Evolutionary conservation across 2,113 vertebrate species (phyloP), one percentile per base, ranked within the genome.

Genomic region (Cheilinus undulatus): DNA sequence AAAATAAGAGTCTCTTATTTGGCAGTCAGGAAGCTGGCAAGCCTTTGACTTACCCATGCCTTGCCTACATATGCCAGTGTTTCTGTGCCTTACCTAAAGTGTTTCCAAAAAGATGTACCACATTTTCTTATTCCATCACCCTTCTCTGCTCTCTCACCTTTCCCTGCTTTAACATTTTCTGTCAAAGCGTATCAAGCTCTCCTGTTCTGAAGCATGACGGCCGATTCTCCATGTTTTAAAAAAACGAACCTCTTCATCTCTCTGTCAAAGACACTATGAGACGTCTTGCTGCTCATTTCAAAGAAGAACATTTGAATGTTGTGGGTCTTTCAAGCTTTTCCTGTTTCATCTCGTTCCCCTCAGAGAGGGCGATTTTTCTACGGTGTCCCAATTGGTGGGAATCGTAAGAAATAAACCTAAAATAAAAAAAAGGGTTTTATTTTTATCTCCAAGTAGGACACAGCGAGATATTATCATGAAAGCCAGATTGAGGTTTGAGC

Each of bases 211-310:
- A 66, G 71, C 49, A 45, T 73, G 52, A 70, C 51, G 66, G 43
- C 17, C 54, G 52, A 60, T 57, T 42, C 49, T 66, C 49, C 14
- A 10, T 11, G 3, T 27, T 14, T n/a, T 11, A 34, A 56, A 23
- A 59, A 64, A 73, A 28, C 42, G 32, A 28, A 32, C n/a, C 48
- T 71, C 53, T 81, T 76, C 76, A 76, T 82, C 65, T 76, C 45
- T 72, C 48, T 36, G 34, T 42, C 48, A 60, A 34, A 28, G 23
- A 65, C 54, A 26, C 38, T 53, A n/a, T 53, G 34, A 73, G 68
- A 66, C 77, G 67, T 81, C 66, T 76, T 38, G 17, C 32, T 49
- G 20, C 51, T 38, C 67, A 64, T 79, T 69, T 76, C 13, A 62
- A 32, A 51, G 36, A 32, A 54, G 51, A 42, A 54, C 45, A 49